Evolutionary conservation across 2,797 vertebrate species (phyloP), one percentile per base, ranked within the genome.

Genomic region (Cottoperca gobio): DNA sequence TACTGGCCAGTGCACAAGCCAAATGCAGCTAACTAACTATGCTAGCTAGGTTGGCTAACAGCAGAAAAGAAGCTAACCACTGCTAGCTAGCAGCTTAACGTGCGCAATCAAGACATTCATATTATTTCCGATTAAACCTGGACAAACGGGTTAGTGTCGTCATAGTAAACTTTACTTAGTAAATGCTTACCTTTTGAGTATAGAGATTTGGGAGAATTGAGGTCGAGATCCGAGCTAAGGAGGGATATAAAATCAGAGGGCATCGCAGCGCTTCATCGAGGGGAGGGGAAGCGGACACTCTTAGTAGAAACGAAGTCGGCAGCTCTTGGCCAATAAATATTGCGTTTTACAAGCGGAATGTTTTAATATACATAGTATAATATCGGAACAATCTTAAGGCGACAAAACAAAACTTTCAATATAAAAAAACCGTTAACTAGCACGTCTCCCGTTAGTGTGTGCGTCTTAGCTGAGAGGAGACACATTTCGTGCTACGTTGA

Each of bases 241-340:
- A 98, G 96, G 89, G 97, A 97, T 94, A 98, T 97, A 93, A 98
- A 98, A 96, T 98, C 97, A 96, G 97, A 98, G 96, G 97, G 97
- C 97, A 98, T 98, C 96, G 96, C 96, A 96, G 93, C 95, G 92
- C 94, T 93, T 95, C 92, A 93, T 94, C 84, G 93, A 94, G 92
- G 88, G 92, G 92, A 93, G 92, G 90, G 92, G 92, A 94, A 91
- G 91, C 92, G 91, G 91, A 93, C 92, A 93, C 88, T 90, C 92
- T 86, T 59, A 77, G 75, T 69, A 85, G 78, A 89, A 89, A 87
- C 87, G 65, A 79, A 89, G 78, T 85, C 86, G 81, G 86, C 78
- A 69, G 63, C 72, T 76, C 70, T 48, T 61, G 45, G 65, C 66
- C 58, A 70, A 65, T 72, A 79, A 88, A 82, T 88, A 70, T 57